phyloP scores from a whole-genome alignment of 1,140 invertebrate genomes.

The Subanguina moxae region DNA sequence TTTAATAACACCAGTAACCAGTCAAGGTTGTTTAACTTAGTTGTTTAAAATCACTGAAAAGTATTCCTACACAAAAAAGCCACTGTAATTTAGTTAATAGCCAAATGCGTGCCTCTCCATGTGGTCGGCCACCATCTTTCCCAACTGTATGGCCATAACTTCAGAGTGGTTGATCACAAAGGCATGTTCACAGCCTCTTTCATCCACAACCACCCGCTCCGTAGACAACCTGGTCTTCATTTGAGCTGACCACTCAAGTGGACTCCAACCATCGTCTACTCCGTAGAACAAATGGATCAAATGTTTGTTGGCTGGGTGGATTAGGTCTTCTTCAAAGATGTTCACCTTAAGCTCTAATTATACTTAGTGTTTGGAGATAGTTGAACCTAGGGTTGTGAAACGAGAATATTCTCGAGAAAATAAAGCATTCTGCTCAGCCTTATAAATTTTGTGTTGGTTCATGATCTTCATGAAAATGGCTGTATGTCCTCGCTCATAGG shows the following conservation, averaged over 20 bases:
- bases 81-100: too few relatives aligned
- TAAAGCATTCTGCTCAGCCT: too few relatives aligned
- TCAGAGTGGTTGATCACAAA: slow-evolving; percentile 24
- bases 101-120: background rate
- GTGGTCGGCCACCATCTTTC: slow-evolving; percentile 3
- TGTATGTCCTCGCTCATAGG: too few relatives aligned
- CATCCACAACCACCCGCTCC: slow-evolving; percentile 22
- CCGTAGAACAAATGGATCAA: slow-evolving; percentile 4
- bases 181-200: slow-evolving; percentile 24
- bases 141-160: slow-evolving; percentile 19
- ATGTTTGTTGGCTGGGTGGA: background rate
- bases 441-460: too few relatives aligned
- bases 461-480: too few relatives aligned
- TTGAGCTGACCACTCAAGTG: background rate
- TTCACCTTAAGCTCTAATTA: background rate
- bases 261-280: background rate
- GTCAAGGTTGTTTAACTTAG: too few relatives aligned
- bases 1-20: too few relatives aligned
- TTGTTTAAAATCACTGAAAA: too few relatives aligned
- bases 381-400: too few relatives aligned
- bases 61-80: too few relatives aligned
- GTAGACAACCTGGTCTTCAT: background rate
- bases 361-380: too few relatives aligned
- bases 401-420: too few relatives aligned
- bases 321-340: background rate